Conservation (phyloP, 2,888 invertebrate species). For the Brachypterus glaber region DNA sequence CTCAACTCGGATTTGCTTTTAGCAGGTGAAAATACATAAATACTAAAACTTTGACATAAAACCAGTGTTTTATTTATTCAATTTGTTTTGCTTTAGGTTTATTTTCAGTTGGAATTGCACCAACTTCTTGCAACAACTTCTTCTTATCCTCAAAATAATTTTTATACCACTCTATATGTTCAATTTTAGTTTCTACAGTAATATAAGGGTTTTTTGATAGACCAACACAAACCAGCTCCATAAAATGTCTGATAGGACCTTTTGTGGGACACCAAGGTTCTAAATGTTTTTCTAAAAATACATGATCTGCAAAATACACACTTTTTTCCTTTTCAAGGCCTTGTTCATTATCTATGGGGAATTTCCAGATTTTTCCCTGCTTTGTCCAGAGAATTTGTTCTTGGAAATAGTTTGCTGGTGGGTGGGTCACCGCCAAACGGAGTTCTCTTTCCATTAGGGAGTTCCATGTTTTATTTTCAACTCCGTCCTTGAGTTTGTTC, state of each 20-base stretch:
- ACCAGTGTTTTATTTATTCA: constrained; percentile 10
- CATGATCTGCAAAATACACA: constrained; percentile 85
- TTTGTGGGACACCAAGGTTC: constrained; percentile 81
- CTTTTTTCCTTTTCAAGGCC: constrained; percentile 56
- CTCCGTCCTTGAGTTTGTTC: constrained; percentile 31
- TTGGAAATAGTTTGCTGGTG: constrained; percentile 82
- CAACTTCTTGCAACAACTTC: constrained; percentile 57
- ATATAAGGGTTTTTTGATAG: constrained; percentile 91
- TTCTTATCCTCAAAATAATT: constrained; percentile 80
- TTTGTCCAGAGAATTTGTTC: constrained; percentile 92
- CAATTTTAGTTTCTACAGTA: constrained; percentile 75
- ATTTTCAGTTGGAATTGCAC: constrained; percentile 43
- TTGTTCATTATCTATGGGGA: constrained; percentile 96
- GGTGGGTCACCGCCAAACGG: constrained; percentile 55
- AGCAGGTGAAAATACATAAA: constrained; percentile 1
- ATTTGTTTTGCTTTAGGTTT: constrained; percentile 12
- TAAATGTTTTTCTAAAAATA: constrained; percentile 81
- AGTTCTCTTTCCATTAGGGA: constrained; percentile 55
- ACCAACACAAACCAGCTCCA: constrained; percentile 92
- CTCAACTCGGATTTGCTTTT: no score
- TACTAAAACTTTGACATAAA: constrained; percentile 5
- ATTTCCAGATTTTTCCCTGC: constrained; percentile 90
- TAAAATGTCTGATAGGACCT: constrained; percentile 91
- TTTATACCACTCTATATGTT: constrained; percentile 85
- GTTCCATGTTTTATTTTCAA: constrained; percentile 57